These are phyloP conservation scores for Falco berigora DNA, from an alignment of 2,797 vertebrate species.

Conservation along the genomic window DNA sequence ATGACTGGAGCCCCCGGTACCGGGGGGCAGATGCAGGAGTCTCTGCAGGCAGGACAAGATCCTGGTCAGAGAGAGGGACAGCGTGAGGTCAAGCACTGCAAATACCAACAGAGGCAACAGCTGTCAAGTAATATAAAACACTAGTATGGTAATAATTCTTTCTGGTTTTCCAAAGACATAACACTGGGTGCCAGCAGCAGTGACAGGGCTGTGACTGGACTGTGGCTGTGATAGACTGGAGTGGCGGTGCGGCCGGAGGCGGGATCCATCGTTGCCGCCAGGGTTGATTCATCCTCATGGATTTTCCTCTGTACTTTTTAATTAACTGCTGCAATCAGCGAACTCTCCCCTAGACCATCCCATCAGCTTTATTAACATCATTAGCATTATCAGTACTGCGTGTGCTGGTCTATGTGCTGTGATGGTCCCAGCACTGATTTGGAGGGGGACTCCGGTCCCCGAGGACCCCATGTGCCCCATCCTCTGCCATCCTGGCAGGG, in stretches of 20 bases:
- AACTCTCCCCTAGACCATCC: background rate
- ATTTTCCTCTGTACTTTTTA: background rate
- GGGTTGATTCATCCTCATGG: accelerated
- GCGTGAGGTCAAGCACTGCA: background rate
- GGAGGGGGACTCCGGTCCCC: background rate
- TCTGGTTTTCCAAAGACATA: background rate
- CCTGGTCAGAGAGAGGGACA: background rate
- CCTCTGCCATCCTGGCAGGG: background rate
- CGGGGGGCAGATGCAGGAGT: background rate
- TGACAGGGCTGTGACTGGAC: background rate
- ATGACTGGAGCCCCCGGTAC: accelerated
- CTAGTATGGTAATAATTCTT: background rate
- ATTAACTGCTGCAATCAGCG: background rate
- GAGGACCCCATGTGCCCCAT: background rate
- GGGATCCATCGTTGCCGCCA: background rate
- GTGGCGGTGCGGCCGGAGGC: too few species aligned
- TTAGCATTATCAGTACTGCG: accelerated
- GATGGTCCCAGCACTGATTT: background rate
- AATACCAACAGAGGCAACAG: background rate
- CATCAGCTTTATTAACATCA: background rate
- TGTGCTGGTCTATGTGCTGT: background rate
- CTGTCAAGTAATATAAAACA: background rate
- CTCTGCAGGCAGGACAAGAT: background rate
- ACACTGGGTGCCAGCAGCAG: background rate
- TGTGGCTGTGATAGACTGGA: too few species aligned